Percentiles rank a stretch among this genome's conserved stretches.
phyloP scores from a whole-genome alignment of 2,888 invertebrate species.

The Steromphala cineraria region DNA sequence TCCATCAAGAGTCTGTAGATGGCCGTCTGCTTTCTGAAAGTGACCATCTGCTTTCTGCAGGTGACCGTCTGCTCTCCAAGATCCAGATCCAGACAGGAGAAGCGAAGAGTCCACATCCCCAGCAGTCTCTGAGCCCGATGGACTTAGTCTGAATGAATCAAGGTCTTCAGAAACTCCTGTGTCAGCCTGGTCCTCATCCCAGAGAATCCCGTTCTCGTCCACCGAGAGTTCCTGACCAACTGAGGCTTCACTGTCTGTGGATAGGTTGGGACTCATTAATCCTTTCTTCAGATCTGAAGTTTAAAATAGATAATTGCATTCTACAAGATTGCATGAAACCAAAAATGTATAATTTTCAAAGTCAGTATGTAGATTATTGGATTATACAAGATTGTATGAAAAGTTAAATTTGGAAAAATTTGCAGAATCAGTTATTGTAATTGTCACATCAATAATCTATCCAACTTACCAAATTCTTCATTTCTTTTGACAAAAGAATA shows the following conservation, averaged over 20 bases:
- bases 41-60: not conserved
- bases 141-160: constrained; percentile 46
- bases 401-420: too few species aligned
- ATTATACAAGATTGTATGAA: too few species aligned
- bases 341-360: too few species aligned
- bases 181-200: constrained; percentile 47
- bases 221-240: constrained; percentile 37
- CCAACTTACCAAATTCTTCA: too few species aligned
- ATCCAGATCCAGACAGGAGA: constrained; percentile 20
- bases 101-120: constrained; percentile 34
- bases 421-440: too few species aligned
- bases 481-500: too few species aligned
- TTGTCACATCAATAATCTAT: too few species aligned
- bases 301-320: too few species aligned
- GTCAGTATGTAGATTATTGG: too few species aligned
- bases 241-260: not conserved
- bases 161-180: constrained; percentile 46
- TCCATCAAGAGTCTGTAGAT: not conserved
- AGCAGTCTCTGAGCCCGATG: constrained; percentile 53
- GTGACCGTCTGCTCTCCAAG: not conserved
- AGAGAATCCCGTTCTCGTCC: constrained; percentile 65
- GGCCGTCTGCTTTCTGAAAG: not conserved
- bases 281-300: too few species aligned
- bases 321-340: too few species aligned
- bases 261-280: not conserved